Base-by-base conservation (phyloP, 2,888 invertebrate genomes). In the Drosophila leonis region DNA sequence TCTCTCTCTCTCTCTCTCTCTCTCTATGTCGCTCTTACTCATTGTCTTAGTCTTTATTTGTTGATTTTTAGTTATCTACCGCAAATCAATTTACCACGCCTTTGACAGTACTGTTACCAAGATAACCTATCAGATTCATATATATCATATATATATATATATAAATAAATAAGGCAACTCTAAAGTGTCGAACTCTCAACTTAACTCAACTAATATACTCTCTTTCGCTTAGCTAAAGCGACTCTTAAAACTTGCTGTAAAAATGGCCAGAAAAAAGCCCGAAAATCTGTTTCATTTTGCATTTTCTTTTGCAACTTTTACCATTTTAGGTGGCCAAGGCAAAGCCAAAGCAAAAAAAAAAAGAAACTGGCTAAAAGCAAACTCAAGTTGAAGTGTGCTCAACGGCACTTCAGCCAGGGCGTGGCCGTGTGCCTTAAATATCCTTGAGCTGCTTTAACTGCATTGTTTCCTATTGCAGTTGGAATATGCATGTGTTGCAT, bases 361-460 rank as follows among this genome's bases (percentile, higher is more conserved):
- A 24, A 9, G 5, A 24, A 9, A 13, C 6, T 24, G 27, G 35
- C 62, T 57, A 65, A 78, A 66, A 65, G 65, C 75, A 65, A 48
- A 51, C 54, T 56, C 48, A 69, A 65, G 51, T 67, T 69, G 56
- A 82, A 71, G 73, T 62, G 70, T 54, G 74, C 82, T 82, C 57
- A 41, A 54, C 79, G 84, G 65, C 24, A 56, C 66, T 44, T 56
- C 55, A 37, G 37, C 29, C 46, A 15, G 64, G 72, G 57, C 65
- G 65, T 70, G 75, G 71, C 65, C 42, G 12, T 10, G n/a, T 49
- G 63, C 60, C 27, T 42, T 55, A 35, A 31, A 65, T 55, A 51
- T 56, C 20, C 20, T 57, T 57, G 37, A 31, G 59, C 39, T 61
- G 37, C 55, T 42, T 61, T 61, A 73, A 46, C 67, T 63, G 73